Conservation (phyloP, 1,140 invertebrate genomes). For the Piezodorus guildinii region DNA sequence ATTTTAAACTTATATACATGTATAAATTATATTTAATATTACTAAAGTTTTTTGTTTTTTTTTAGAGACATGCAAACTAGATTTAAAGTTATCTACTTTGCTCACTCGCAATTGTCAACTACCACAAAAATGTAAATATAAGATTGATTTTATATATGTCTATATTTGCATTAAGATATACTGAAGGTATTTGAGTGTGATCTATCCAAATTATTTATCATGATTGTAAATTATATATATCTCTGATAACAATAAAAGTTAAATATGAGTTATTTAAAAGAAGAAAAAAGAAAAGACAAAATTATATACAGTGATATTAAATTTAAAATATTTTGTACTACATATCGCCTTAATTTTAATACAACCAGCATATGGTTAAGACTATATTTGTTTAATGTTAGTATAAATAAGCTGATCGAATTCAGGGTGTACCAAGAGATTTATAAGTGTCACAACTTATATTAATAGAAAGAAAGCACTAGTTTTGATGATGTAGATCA, state of each 20-base stretch:
- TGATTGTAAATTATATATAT: too few species aligned
- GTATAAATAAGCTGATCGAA: not conserved
- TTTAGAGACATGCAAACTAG: not conserved
- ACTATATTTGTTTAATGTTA: not conserved
- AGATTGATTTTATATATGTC: constrained; percentile 5
- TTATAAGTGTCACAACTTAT: not conserved
- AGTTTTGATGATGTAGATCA: too few species aligned
- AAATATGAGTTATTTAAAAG: too few species aligned
- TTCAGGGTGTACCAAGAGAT: not conserved
- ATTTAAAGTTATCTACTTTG: not conserved
- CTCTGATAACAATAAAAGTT: too few species aligned
- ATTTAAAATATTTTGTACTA: constrained; percentile 4
- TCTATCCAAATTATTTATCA: constrained; percentile 8
- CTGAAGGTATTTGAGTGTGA: not conserved
- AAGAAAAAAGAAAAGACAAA: too few species aligned
- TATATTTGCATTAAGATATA: not conserved
- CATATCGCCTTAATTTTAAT: not conserved
- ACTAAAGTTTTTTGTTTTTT: too few species aligned
- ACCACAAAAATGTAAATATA: not conserved
- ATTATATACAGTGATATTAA: not conserved
- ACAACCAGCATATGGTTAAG: not conserved
- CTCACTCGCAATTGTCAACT: not conserved
- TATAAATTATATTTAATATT: too few species aligned
- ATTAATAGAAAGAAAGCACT: too few species aligned
- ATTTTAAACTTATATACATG: too few species aligned